Base-by-base conservation (phyloP, 2,888 invertebrate genomes). In the Athalia circularis region DNA sequence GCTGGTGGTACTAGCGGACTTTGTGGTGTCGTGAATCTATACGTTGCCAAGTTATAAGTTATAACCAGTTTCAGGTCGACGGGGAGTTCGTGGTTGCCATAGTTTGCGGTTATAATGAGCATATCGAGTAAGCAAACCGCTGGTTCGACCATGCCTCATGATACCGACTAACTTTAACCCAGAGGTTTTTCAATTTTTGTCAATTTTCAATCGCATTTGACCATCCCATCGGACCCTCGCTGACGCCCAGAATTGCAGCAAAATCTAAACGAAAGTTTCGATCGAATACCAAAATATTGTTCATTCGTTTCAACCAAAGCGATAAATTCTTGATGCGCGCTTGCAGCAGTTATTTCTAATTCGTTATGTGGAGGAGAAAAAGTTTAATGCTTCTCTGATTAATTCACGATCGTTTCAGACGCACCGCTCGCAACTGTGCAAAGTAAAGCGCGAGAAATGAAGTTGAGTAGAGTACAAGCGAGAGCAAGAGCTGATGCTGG, bases 41-140 rank as follows among this genome's bases (percentile, higher is more conserved):
- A 70, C n/a, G 43, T 29, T 57, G 47, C 59, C 15, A 47, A 72
- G 72, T 59, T 72, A 47, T 72, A 57, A 72, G 72, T 72, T 72
- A 72, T 57, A 72, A 72, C 72, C 72, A 72, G 59, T 72, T 72
- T 72, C 13, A n/a, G 45, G 59, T 72, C 72, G 11, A 6, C n/a
- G 59, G 13, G 59, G 15, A 72, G 72, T 72, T 59, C 59, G 72
- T 72, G 72, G 72, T 72, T 72, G 72, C 72, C 43, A 72, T 72
- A 72, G 72, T 72, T 72, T 72, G 72, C 59, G 72, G 72, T 72
- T 72, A 72, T 72, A 72, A 72, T 59, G 72, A 72, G 72, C 72
- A 57, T 72, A 65, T 48, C 68, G 52, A 68, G 68, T 68, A n/a
- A 13, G 61, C 13, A 54, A 54, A n/a, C 54, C n/a, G 9, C 54